Evolutionary conservation across 2,113 vertebrate genomes (phyloP).

Genomic region (Myanophis thanlyinensis): DNA sequence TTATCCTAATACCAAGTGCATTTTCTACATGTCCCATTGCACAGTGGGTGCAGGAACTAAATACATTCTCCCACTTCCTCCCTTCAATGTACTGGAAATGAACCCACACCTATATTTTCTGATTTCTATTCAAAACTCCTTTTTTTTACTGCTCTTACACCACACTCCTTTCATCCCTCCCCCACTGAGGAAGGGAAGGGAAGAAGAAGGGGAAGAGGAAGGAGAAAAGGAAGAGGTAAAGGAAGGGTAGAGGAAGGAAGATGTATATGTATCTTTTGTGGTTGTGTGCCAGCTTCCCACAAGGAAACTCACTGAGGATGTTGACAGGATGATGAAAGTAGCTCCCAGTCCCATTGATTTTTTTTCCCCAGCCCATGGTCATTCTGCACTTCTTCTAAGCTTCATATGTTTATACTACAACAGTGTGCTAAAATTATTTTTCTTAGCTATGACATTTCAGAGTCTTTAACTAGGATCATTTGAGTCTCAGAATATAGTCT

Average conservation of each 20-base stretch:
- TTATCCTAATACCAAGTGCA: background rate
- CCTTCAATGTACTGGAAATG: background rate
- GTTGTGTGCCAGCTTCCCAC: background rate
- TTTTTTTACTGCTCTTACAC: background rate
- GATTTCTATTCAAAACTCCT: background rate
- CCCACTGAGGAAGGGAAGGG: background rate
- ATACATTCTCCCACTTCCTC: background rate
- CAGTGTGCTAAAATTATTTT: background rate
- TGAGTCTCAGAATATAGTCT: background rate
- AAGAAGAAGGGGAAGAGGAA: background rate
- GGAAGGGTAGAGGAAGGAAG: background rate
- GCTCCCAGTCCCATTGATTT: background rate
- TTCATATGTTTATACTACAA: background rate
- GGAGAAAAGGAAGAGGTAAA: background rate
- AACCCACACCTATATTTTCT: background rate
- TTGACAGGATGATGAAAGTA: background rate
- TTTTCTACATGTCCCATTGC: background rate
- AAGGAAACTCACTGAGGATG: background rate
- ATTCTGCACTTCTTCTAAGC: background rate
- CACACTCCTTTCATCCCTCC: background rate
- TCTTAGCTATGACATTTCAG: background rate
- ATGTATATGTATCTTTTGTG: too few species aligned
- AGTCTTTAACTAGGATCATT: rapidly evolving
- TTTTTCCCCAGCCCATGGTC: background rate
- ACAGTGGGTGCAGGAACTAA: background rate